A percentile compares a stretch with the other conserved stretches of the same genome.
Evolutionary conservation across 2,113 vertebrate species (phyloP).

Genomic region (Bombycilla garrulus): DNA sequence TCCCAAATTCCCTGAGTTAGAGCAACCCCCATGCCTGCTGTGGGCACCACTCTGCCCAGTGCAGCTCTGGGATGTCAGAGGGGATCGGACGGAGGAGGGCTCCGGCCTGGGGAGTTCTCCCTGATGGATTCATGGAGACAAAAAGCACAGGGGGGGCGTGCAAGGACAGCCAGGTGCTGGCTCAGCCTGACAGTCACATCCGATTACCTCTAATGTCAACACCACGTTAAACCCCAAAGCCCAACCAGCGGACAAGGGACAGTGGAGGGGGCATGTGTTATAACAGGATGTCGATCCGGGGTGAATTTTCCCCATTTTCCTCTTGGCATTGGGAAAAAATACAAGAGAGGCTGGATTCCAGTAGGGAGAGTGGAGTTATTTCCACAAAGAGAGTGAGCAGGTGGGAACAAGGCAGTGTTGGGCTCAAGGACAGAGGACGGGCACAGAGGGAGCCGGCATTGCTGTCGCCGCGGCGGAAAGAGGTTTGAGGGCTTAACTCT

Average conservation of each 20-base stretch:
- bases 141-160: background rate
- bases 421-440: background rate
- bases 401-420: background rate
- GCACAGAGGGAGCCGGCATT: background rate
- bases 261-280: rapidly evolving
- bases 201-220: background rate
- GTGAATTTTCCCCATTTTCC: background rate
- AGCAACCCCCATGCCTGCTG: background rate
- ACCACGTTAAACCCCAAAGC: background rate
- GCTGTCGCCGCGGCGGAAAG: background rate
- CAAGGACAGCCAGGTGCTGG: background rate
- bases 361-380: background rate
- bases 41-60: background rate
- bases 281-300: background rate
- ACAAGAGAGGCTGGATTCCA: background rate
- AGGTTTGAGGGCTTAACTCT: background rate
- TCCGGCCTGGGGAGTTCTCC: background rate
- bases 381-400: background rate
- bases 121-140: background rate
- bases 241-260: background rate
- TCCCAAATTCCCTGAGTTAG: background rate
- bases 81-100: background rate
- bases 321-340: rapidly evolving
- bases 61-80: background rate
- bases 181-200: background rate